phyloP scores from a whole-genome alignment of 1,140 invertebrate species.

The Linepithema humile region DNA sequence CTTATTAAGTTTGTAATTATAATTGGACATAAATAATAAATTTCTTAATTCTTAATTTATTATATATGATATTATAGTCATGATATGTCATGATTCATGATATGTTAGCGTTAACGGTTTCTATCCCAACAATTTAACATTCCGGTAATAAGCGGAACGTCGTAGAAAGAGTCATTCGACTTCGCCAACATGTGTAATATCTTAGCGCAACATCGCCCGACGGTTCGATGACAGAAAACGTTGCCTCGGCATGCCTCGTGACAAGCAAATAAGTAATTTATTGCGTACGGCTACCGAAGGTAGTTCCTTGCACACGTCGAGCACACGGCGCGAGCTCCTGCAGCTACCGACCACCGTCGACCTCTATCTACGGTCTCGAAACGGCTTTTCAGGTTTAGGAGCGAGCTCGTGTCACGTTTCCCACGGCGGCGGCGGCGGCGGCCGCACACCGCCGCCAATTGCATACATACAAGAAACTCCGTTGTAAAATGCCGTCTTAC shows the following conservation, averaged over 20 bases:
- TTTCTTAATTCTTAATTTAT: background rate
- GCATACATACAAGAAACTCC: slow-evolving; percentile 64
- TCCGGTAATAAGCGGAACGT: background rate
- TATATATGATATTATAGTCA: background rate
- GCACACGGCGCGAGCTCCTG: background rate
- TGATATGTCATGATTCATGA: background rate
- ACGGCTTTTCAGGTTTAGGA: slow-evolving; percentile 69
- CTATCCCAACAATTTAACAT: slow-evolving; percentile 10
- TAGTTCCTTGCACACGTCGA: background rate
- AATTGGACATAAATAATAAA: background rate
- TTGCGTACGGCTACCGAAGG: slow-evolving; percentile 34
- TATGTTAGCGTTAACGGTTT: background rate
- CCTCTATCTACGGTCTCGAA: slow-evolving; percentile 68
- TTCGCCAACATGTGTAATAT: slow-evolving; percentile 6
- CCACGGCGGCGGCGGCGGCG: slow-evolving; percentile 63
- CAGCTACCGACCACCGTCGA: slow-evolving; percentile 26
- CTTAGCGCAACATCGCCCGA: background rate
- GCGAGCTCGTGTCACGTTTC: slow-evolving; percentile 68
- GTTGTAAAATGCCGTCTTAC: slow-evolving; percentile 62
- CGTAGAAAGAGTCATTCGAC: slow-evolving; percentile 23
- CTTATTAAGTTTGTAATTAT: background rate
- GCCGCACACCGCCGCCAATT: slow-evolving; percentile 28
- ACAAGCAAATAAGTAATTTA: slow-evolving; percentile 72
- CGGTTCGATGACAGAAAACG: slow-evolving; percentile 48
- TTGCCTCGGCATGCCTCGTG: slow-evolving; percentile 24